Percentiles rank a stretch among this genome's conserved stretches.
phyloP scores from a whole-genome alignment of 1,140 invertebrate species.

The Maconellicoccus hirsutus region DNA sequence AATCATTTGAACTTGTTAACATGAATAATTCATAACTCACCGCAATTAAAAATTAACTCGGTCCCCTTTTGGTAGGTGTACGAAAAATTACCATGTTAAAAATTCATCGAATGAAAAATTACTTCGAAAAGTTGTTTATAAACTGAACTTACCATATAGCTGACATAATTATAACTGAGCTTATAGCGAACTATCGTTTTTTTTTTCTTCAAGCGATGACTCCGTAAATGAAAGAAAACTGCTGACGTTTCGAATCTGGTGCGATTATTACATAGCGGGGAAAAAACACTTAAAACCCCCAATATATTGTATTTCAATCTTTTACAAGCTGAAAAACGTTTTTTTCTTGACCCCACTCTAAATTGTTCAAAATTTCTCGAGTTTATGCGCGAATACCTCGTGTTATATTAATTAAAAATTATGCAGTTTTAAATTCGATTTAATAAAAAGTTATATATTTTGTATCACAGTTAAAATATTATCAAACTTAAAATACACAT shows the following conservation, averaged over 20 bases:
- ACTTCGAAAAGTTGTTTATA: background rate
- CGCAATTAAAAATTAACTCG: background rate
- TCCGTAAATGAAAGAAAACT: constrained; percentile 17
- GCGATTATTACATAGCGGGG: constrained; percentile 3
- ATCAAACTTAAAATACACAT: no score
- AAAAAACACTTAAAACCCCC: background rate
- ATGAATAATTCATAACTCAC: constrained; percentile 1
- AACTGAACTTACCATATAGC: background rate
- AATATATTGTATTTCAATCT: constrained; percentile 1
- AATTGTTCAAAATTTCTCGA: background rate
- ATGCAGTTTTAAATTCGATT: no score
- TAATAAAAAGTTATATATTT: no score
- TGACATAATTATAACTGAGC: constrained; percentile 19
- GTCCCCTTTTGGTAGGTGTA: background rate
- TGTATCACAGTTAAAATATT: no score
- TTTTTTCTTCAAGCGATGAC: constrained; percentile 12
- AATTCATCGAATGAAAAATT: background rate
- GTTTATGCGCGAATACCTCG: constrained; percentile 2
- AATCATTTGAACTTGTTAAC: background rate
- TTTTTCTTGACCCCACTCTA: constrained; percentile 16
- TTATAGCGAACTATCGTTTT: constrained; percentile 10
- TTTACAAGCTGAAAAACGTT: constrained; percentile 10
- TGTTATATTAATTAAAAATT: no score
- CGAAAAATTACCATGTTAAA: background rate
- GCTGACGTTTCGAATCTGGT: constrained; percentile 11